Evolutionary conservation across 2,888 invertebrate species (phyloP).

Genomic region (Platycheirus rosarum): DNA sequence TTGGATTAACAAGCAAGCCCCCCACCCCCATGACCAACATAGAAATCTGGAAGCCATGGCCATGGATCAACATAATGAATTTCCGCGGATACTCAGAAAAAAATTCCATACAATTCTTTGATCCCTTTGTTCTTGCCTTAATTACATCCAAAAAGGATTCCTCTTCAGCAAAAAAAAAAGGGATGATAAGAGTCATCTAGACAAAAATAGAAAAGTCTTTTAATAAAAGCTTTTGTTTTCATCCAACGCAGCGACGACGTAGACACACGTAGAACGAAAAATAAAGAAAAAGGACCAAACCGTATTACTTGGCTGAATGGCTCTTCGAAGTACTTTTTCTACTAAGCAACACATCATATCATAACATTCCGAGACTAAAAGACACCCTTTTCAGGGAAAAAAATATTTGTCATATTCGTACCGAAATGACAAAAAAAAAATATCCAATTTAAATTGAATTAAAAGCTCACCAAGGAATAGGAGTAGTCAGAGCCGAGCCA

Average conservation of each 20-base stretch:
- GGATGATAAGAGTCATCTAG: slow-evolving; percentile 9
- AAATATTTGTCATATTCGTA: slow-evolving; percentile 42
- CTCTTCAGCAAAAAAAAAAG: neutral
- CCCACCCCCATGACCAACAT: too few species aligned
- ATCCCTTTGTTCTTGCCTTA: slow-evolving; percentile 34
- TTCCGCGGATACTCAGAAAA: slow-evolving; percentile 9
- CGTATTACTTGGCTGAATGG: slow-evolving; percentile 22
- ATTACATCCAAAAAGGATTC: slow-evolving; percentile 42
- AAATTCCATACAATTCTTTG: slow-evolving; percentile 9
- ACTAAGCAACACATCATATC: slow-evolving; percentile 35
- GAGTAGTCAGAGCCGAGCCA: neutral
- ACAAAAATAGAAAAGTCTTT: slow-evolving; percentile 22
- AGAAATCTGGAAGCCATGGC: neutral
- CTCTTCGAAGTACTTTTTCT: neutral
- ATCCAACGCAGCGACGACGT: slow-evolving; percentile 15
- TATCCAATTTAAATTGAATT: slow-evolving; percentile 70
- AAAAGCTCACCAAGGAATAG: slow-evolving; percentile 35
- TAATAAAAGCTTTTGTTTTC: slow-evolving; percentile 7
- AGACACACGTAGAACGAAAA: neutral
- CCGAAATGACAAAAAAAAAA: slow-evolving; percentile 32
- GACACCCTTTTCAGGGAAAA: slow-evolving; percentile 9
- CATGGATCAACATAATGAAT: slow-evolving; percentile 12
- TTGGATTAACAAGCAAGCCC: too few species aligned
- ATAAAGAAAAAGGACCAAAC: slow-evolving; percentile 1
- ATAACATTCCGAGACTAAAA: slow-evolving; percentile 18